These are phyloP conservation scores for Gavialis gangeticus DNA, from an alignment of 2,113 vertebrate species.

Conservation along the genomic window DNA sequence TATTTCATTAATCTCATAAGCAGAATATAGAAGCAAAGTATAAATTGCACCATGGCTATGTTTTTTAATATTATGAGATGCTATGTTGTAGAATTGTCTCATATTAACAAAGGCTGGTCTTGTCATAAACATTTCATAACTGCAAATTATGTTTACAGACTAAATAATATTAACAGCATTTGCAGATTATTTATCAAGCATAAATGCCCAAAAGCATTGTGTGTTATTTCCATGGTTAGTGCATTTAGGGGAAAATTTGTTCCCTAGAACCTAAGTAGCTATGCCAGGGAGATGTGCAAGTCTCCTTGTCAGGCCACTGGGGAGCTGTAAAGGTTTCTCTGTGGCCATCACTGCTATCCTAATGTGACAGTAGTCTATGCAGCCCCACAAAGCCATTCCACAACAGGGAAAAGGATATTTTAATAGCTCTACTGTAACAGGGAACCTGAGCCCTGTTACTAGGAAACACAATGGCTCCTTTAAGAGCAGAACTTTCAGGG, in stretches of 20 bases:
- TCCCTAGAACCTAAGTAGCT: neutral
- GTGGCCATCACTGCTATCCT: neutral
- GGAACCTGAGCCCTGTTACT: too few relatives aligned
- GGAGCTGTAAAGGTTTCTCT: neutral
- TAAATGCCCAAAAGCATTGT: neutral
- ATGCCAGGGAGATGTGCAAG: rapidly evolving
- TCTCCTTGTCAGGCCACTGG: neutral
- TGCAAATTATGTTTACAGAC: slow-evolving; percentile 1
- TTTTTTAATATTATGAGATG: neutral
- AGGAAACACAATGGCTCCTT: too few relatives aligned
- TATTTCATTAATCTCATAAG: neutral
- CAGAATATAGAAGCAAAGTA: neutral
- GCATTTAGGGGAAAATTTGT: neutral
- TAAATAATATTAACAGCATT: neutral
- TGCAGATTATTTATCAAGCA: neutral
- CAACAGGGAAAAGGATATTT: neutral
- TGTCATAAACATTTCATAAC: neutral
- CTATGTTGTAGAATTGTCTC: neutral
- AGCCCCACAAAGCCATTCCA: neutral
- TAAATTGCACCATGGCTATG: neutral
- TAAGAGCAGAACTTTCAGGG: too few relatives aligned
- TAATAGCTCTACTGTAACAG: neutral
- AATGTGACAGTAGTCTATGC: neutral
- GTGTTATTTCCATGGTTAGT: neutral
- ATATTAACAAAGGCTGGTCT: slow-evolving; percentile 7